phyloP scores from a whole-genome alignment of 2,888 invertebrate genomes.

The Euphydryas editha region DNA sequence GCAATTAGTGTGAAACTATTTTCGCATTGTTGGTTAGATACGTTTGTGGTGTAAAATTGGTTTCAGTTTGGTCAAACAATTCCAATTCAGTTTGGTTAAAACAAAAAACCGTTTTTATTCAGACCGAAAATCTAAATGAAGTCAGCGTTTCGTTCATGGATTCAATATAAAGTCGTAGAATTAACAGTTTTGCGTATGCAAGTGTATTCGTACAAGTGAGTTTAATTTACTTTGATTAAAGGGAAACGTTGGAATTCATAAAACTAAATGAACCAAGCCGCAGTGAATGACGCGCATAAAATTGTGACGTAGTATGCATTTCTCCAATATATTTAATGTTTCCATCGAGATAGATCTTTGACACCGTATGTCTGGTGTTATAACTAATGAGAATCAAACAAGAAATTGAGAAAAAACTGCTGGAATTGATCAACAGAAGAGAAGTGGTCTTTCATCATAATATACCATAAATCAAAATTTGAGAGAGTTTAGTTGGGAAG shows the following conservation, averaged over 20 bases:
- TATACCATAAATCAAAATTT: no score
- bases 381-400: no score
- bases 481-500: no score
- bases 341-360: conserved; percentile 18
- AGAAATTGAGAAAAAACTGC: no score
- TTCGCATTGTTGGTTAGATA: background rate
- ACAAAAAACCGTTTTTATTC: conserved; percentile 3
- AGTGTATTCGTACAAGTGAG: conserved; percentile 27
- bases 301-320: conserved; percentile 21
- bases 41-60: conserved; percentile 1
- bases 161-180: conserved; percentile 18
- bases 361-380: conserved; percentile 9
- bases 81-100: conserved; percentile 3
- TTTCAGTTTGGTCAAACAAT: conserved; percentile 1
- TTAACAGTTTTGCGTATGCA: conserved; percentile 18
- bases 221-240: conserved; percentile 39
- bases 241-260: conserved; percentile 37
- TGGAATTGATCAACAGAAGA: no score
- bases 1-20: conserved; percentile 9
- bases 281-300: conserved; percentile 24
- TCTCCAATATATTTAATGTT: conserved; percentile 21
- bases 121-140: conserved; percentile 15
- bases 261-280: conserved; percentile 30
- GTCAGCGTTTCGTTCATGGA: conserved; percentile 18
- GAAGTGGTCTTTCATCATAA: no score